Evolutionary conservation across 1,140 invertebrate species (phyloP), one percentile per base, ranked within the genome.

Genomic region (Delia radicum): DNA sequence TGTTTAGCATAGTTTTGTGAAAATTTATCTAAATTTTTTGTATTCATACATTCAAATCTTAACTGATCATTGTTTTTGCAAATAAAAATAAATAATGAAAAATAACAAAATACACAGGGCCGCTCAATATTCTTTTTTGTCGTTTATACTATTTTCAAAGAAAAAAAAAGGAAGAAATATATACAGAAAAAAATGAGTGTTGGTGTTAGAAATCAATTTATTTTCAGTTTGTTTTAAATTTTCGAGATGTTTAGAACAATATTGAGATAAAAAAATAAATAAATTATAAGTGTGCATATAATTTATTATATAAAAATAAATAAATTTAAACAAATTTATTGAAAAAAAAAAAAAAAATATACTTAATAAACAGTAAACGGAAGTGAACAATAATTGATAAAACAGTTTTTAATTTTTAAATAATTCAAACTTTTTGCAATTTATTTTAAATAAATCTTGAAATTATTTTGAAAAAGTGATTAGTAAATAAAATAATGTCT

Each of bases 201-300:
- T 67, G 48, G 27, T 69, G 65, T 69, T 69, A 18, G 27, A 69
- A 69, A 69, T 10, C 8, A 69, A 69, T 37, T 69, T 69, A 33
- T 78, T 79, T 81, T 84, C 80, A 84, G 82, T 84, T 81, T 82
- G 81, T 84, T 82, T 84, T 84, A 81, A 84, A 84, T 84, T 82
- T 83, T 82, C 82, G 82, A 82, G 79, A 80, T 79, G 82, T 79
- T 82, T 82, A 82, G 82, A 84, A 84, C 81, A 77, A 75, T 77
- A 79, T 55, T 21, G 29, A 73, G 72, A 61, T 28, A 31, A 42
- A 37, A 12, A 55, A 72, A 73, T 46, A n/a, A n/a, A 48, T 28
- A 29, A 73, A 42, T 31, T 31, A n/a, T 72, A 72, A 42, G 42
- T 18, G 69, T 33, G 69, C 27, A n/a, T 48, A 55, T 48, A 72